These are phyloP conservation scores for Cryptotermes secundus DNA, from an alignment of 1,140 invertebrate genomes.

Conservation along the genomic window DNA sequence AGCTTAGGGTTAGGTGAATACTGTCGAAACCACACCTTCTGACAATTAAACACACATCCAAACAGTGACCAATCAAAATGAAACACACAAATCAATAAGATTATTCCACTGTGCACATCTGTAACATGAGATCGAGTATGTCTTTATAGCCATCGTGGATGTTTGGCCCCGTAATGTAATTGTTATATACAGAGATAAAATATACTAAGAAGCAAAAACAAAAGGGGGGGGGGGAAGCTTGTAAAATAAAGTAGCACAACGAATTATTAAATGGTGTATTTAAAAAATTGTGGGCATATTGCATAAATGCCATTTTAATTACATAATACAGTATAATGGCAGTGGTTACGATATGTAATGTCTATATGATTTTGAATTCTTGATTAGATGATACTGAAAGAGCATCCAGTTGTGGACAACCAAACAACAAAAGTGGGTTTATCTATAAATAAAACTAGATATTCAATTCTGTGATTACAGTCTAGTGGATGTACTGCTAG, in stretches of 20 bases:
- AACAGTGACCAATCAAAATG: neutral
- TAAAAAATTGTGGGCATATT: neutral
- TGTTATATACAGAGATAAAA: neutral
- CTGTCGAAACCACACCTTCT: constrained; percentile 1
- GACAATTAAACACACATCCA: constrained; percentile 4
- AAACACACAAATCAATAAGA: constrained; percentile 8
- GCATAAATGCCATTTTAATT: neutral
- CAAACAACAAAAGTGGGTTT: neutral
- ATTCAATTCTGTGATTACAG: too few relatives aligned
- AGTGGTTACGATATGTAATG: constrained; percentile 8
- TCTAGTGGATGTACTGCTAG: too few relatives aligned
- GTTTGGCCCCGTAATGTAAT: neutral
- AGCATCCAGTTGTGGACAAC: neutral
- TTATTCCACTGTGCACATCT: neutral
- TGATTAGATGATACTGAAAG: neutral
- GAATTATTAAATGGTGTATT: neutral
- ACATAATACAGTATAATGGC: neutral
- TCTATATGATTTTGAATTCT: neutral
- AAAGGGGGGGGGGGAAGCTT: too few relatives aligned
- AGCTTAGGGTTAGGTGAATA: neutral
- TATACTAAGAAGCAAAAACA: neutral
- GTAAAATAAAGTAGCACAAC: neutral
- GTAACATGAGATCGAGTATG: neutral
- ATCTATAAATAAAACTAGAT: too few relatives aligned
- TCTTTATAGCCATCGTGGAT: neutral